phyloP scores from a whole-genome alignment of 2,113 vertebrate species.

The Puffinus mauretanicus region DNA sequence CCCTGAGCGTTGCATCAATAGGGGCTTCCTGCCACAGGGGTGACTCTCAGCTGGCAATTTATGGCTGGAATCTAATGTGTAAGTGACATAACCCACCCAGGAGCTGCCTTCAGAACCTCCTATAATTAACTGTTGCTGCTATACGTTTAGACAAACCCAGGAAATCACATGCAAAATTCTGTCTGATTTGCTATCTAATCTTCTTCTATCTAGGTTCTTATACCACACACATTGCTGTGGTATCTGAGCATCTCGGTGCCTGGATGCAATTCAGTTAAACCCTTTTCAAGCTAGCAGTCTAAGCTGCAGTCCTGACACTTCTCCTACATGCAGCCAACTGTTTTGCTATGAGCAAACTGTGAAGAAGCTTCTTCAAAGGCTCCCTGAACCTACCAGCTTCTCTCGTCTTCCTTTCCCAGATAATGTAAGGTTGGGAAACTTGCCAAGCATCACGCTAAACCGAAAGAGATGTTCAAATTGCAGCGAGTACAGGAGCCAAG shows the following conservation, averaged over 20 bases:
- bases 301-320: constrained; percentile 1
- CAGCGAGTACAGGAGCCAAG: constrained; percentile 29
- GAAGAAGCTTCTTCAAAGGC: constrained; percentile 39
- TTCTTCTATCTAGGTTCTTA: constrained; percentile 50
- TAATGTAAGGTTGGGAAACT: constrained; percentile 42
- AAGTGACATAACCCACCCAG: background rate
- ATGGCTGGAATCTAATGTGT: background rate
- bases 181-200: constrained; percentile 44
- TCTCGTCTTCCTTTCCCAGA: constrained; percentile 14
- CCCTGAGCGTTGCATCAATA: background rate
- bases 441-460: constrained; percentile 47
- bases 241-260: constrained; percentile 52
- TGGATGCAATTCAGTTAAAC: constrained; percentile 47
- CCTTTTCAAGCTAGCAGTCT: background rate
- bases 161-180: constrained; percentile 62
- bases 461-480: constrained; percentile 37
- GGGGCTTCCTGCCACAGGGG: background rate
- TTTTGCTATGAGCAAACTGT: background rate
- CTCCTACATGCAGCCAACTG: background rate
- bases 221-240: constrained; percentile 53
- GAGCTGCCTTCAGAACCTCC: background rate
- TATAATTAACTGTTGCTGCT: constrained; percentile 47
- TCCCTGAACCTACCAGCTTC: background rate
- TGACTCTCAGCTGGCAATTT: background rate
- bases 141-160: constrained; percentile 56